These are phyloP conservation scores for Silvanus unidentatus DNA, from an alignment of 2,888 invertebrate genomes.

Conservation along the genomic window DNA sequence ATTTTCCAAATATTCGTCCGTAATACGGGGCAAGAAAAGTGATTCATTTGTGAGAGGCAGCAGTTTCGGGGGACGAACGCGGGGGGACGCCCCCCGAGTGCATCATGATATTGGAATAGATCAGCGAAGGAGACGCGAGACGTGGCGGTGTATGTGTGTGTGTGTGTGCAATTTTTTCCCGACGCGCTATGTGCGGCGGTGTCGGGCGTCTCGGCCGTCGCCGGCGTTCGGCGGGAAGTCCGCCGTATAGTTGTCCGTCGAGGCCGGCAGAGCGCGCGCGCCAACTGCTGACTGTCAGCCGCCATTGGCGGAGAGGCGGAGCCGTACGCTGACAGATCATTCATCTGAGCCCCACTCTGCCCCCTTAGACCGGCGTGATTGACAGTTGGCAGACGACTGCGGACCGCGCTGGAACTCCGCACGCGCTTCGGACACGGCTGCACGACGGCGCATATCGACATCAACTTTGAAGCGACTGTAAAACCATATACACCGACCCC, in stretches of 20 bases:
- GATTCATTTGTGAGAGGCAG: too few species aligned
- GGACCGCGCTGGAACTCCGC: constrained; percentile 57
- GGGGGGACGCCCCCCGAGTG: too few species aligned
- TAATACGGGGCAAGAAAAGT: too few species aligned
- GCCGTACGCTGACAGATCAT: constrained; percentile 44
- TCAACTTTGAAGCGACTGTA: constrained; percentile 24
- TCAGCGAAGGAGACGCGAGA: constrained; percentile 12
- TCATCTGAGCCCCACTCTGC: constrained; percentile 53
- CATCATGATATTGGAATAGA: constrained; percentile 10
- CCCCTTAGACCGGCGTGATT: constrained; percentile 53
- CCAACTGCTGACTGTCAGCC: constrained; percentile 43
- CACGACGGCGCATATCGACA: constrained; percentile 33
- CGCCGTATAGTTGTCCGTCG: constrained; percentile 23
- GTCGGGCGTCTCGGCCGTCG: constrained; percentile 41
- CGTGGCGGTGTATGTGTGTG: constrained; percentile 20
- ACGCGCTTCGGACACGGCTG: constrained; percentile 41
- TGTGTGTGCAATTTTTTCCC: constrained; percentile 9
- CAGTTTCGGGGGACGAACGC: too few species aligned
- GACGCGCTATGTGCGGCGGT: constrained; percentile 7
- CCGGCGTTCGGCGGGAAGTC: constrained; percentile 24
- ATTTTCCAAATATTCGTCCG: too few species aligned
- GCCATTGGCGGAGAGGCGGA: constrained; percentile 46
- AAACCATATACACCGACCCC: constrained; percentile 21
- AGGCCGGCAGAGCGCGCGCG: constrained; percentile 47
- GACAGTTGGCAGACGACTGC: constrained; percentile 63